Percentiles rank a stretch among this genome's conserved stretches.
Conservation (phyloP, 2,797 vertebrate genomes). For the Perodicticus potto region DNA sequence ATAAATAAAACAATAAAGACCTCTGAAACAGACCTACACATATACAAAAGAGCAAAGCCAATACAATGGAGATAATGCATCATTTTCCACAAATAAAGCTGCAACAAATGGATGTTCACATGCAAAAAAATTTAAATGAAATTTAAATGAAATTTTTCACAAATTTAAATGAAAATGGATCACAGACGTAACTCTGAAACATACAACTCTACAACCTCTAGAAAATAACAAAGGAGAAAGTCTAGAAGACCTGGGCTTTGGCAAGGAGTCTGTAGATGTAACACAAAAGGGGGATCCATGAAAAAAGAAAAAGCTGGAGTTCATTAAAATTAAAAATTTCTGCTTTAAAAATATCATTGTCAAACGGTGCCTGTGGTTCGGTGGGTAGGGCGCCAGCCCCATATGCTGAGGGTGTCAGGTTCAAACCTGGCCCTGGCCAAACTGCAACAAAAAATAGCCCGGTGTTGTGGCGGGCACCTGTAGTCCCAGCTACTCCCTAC, state of each 20-base stretch:
- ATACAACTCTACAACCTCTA: not conserved
- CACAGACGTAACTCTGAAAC: not conserved
- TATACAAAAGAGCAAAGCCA: not conserved
- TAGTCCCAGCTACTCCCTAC: too few relatives aligned
- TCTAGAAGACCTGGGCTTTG: not conserved
- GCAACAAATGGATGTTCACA: not conserved
- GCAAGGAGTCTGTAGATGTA: not conserved
- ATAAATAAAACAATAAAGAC: not conserved
- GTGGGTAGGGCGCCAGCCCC: too few relatives aligned
- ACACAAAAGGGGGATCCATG: not conserved
- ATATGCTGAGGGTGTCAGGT: too few relatives aligned
- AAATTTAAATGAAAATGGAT: not conserved
- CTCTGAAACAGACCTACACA: not conserved
- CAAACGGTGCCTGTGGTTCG: not conserved
- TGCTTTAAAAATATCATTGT: not conserved
- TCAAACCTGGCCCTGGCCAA: too few relatives aligned
- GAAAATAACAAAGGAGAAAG: not conserved
- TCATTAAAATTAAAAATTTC: not conserved
- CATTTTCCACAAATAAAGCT: not conserved
- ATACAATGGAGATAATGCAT: not conserved
- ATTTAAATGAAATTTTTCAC: not conserved
- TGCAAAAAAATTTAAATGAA: not conserved
- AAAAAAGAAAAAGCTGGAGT: not conserved
- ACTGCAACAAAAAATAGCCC: too few relatives aligned
- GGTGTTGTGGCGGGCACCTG: too few relatives aligned